Base-by-base conservation (phyloP, 2,888 invertebrate species). In the Lomographa bimaculata region DNA sequence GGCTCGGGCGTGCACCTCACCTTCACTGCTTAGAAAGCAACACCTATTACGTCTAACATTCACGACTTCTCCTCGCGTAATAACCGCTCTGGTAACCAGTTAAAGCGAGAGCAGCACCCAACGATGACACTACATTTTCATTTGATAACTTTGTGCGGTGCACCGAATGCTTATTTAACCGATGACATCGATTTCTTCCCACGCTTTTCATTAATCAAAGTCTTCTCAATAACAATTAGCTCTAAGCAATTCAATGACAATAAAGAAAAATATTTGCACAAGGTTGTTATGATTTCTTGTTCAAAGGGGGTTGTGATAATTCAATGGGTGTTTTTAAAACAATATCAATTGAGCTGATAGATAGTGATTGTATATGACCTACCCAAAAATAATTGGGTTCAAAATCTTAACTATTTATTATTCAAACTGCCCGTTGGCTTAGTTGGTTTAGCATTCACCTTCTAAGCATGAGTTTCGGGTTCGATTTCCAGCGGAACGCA, bases 21-120 rank as follows among this genome's bases (percentile, higher is more conserved):
- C 84, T 86, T 85, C 85, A 74, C 82, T 82, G 78, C 80, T 79
- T 86, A 87, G 86, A 87, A 87, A 87, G 85, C 84, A 79, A 80
- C 76, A 72, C 63, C 70, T 76, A 75, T 78, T 81, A 79, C 79
- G 72, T 76, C 70, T 73, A 69, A 68, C 71, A 67, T 67, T 71
- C 71, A 57, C 69, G 55, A 57, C 57, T 57, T 48, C 55, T 53
- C 58, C 19, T 19, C 36, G 36, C 42, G 62, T 68, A 68, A 60
- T 60, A 62, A 64, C 60, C 55, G 55, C 64, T 61, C 65, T 52
- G 50, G 63, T 60, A 67, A 64, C 60, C 51, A 71, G 76, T 79
- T 83, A 85, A 86, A 85, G 84, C 74, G 83, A 84, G 80, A 82
- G 77, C 74, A 64, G 44, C 59, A 38, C 41, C 54, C 52, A 46